phyloP scores from a whole-genome alignment of 2,888 invertebrate species.

The Eupithecia centaureata region DNA sequence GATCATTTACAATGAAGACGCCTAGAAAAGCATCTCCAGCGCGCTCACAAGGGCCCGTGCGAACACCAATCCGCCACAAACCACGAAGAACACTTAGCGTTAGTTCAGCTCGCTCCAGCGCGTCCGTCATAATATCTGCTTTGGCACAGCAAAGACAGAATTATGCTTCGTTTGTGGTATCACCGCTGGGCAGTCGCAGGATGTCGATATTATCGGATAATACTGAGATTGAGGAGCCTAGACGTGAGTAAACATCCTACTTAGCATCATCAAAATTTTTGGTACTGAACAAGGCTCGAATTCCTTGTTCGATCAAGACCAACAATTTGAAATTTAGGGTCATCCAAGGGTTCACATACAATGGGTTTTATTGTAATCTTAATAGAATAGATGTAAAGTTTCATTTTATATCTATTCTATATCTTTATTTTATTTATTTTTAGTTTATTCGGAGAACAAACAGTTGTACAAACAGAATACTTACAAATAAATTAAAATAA shows the following conservation, averaged over 20 bases:
- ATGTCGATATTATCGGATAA: constrained; percentile 67
- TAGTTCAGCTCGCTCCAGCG: constrained; percentile 58
- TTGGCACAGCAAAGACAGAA: constrained; percentile 55
- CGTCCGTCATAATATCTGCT: constrained; percentile 59
- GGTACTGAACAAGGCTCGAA: no score
- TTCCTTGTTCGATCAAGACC: neutral
- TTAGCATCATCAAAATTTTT: neutral
- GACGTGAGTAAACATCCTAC: constrained; percentile 59
- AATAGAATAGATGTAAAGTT: no score
- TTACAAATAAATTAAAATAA: no score
- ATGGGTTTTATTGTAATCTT: neutral
- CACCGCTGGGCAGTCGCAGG: constrained; percentile 59
- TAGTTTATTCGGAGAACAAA: no score
- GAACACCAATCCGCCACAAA: constrained; percentile 50
- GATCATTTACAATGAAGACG: constrained; percentile 51
- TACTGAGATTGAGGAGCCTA: constrained; percentile 69
- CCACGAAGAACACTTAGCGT: constrained; percentile 59
- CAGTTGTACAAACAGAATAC: no score
- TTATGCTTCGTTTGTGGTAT: constrained; percentile 58
- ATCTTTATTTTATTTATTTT: no score
- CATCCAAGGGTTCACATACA: neutral
- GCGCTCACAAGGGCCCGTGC: constrained; percentile 55
- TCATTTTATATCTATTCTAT: no score
- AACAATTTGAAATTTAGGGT: neutral
- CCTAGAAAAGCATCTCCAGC: constrained; percentile 66